Evolutionary conservation across 2,113 vertebrate species (phyloP).

Genomic region (Megaptera novaeangliae): DNA sequence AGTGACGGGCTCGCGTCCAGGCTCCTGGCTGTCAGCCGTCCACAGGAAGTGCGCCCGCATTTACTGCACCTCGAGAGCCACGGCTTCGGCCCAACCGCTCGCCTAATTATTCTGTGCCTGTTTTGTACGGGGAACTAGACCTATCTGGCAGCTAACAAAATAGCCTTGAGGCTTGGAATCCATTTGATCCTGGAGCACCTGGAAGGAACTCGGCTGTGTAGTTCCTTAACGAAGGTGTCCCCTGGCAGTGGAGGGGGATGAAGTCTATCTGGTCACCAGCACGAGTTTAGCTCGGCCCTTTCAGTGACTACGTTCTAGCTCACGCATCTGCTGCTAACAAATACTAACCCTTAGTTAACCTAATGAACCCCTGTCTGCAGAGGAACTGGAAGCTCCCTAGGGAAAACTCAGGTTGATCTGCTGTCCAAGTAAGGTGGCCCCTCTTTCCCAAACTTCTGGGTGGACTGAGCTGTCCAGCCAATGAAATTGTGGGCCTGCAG

Average conservation of each 20-base stretch:
- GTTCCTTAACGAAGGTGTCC: slow-evolving; percentile 41
- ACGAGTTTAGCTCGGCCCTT: background rate
- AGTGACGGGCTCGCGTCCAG: accelerated
- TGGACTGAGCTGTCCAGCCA: background rate
- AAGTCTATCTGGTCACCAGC: slow-evolving; percentile 27
- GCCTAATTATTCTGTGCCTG: background rate
- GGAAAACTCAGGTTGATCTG: background rate
- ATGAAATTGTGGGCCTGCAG: background rate
- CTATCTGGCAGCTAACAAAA: slow-evolving; percentile 57
- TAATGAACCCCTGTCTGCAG: background rate
- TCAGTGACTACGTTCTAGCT: background rate
- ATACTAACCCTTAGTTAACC: background rate
- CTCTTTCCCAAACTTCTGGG: background rate
- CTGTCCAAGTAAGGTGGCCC: background rate
- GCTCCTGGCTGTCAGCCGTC: background rate
- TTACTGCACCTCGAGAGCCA: background rate
- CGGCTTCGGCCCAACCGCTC: background rate
- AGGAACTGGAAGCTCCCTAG: background rate
- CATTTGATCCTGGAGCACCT: slow-evolving; percentile 45
- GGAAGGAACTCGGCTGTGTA: slow-evolving; percentile 62
- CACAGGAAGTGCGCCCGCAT: background rate
- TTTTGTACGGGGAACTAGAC: slow-evolving; percentile 18
- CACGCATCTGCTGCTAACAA: background rate
- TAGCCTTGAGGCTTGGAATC: slow-evolving; percentile 17
- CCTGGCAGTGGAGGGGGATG: slow-evolving; percentile 41